Base-by-base conservation (phyloP, 1,140 invertebrate genomes). In the Drosophila sulfurigaster region DNA sequence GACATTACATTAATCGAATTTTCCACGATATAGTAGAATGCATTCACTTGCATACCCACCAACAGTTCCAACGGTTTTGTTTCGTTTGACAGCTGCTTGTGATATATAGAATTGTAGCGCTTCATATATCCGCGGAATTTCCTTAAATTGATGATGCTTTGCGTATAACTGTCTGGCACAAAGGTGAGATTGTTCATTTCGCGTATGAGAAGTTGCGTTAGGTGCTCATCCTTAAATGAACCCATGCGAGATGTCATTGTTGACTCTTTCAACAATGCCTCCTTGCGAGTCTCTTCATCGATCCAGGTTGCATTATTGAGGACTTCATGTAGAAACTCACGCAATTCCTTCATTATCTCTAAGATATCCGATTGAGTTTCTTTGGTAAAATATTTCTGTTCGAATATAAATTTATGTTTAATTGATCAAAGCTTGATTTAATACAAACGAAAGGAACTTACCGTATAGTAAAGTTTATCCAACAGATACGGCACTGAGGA, bases 271-370 rank as follows among this genome's bases (percentile, higher is more conserved):
- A 94, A 93, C 51, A 94, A 65, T 5, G 95, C 95, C 63, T 93
- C 93, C 66, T 81, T 83, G 62, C 93, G 93, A 1, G 96, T 96
- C 28, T 94, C 93, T 5, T 94, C 92, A 77, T 96, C 96, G 94
- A 97, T 95, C 96, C 96, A 97, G 41, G 95, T 94, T 7, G 95
- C 94, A 68, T 94, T 93, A 41, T 94, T 92, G 0, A 97, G 82
- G 1, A 96, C 93, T 48, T 93, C 86, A 8, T 93, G 76, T 48
- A 95, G 35, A 38, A 94, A 56, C 96, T 94, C 11, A 93, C 82
- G 43, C 95, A 97, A 95, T 46, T 92, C 81, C 30, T 57, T 60
- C 5, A 91, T 78, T 11, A 91, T 72, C n/a, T 54, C 51, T n/a
- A n/a, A 3, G 0, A 43, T 43, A 32, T 91, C 89, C 0, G 16